Conservation (phyloP, 2,888 invertebrate species). For the Alsophila aescularia region DNA sequence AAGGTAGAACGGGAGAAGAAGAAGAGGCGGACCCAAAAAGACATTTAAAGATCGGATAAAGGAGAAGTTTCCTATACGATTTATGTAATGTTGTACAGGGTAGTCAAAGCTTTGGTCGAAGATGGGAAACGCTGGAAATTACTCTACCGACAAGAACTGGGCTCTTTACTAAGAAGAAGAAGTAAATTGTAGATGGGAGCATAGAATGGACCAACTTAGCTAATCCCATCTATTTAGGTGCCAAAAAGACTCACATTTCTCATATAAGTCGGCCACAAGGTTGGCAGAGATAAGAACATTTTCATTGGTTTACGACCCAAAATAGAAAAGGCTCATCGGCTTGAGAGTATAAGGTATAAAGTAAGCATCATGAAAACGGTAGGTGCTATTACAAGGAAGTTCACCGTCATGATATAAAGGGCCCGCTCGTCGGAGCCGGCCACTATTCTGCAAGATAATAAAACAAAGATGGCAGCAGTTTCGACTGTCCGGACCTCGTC, state of each 20-base stretch:
- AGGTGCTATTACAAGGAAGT: conserved; percentile 36
- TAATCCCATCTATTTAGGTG: conserved; percentile 8
- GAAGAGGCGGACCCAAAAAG: too few species aligned
- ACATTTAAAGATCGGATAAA: too few species aligned
- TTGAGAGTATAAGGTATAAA: conserved; percentile 24
- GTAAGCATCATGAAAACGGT: conserved; percentile 29
- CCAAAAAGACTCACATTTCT: conserved; percentile 13
- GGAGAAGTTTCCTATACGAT: too few species aligned
- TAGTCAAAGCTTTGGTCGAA: too few species aligned
- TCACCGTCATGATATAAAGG: conserved; percentile 46
- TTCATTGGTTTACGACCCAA: conserved; percentile 25
- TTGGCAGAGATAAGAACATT: conserved; percentile 23
- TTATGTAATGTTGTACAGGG: too few species aligned
- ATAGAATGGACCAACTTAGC: conserved; percentile 9
- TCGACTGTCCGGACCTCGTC: conserved; percentile 44
- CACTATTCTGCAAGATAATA: conserved; percentile 46
- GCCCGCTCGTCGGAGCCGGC: conserved; percentile 29
- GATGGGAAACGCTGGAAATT: too few species aligned
- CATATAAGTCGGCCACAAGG: conserved; percentile 13
- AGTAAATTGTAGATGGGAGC: conserved; percentile 9
- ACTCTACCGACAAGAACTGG: too few species aligned
- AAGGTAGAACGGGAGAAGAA: too few species aligned
- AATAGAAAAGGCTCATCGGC: conserved; percentile 29
- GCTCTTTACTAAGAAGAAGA: too few species aligned
- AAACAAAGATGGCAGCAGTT: conserved; percentile 49